These are phyloP conservation scores for Patella vulgata DNA, from an alignment of 1,140 invertebrate species.

Conservation along the genomic window DNA sequence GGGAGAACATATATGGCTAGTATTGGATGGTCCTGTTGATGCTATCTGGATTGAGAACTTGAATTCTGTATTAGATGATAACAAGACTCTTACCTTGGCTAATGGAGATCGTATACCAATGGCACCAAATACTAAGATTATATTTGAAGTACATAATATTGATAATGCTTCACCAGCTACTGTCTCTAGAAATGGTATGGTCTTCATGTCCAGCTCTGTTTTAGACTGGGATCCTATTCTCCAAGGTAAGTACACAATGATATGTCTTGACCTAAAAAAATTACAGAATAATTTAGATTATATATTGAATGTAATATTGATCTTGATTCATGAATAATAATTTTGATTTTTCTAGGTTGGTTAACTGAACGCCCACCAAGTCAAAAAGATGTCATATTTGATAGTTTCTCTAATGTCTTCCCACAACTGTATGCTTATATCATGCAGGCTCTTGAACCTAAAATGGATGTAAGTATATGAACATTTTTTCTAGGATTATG, in stretches of 20 bases:
- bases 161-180: slow-evolving; percentile 97
- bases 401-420: slow-evolving; percentile 84
- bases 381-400: slow-evolving; percentile 79
- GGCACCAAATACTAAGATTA: slow-evolving; percentile 92
- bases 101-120: slow-evolving; percentile 95
- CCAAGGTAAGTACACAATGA: slow-evolving; percentile 68
- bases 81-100: slow-evolving; percentile 85
- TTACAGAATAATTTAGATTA: too few relatives aligned
- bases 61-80: slow-evolving; percentile 68
- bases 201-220: slow-evolving; percentile 96
- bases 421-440: slow-evolving; percentile 83
- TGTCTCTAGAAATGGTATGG: slow-evolving; percentile 94
- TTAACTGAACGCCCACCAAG: slow-evolving; percentile 77
- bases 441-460: slow-evolving; percentile 82
- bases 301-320: too few relatives aligned
- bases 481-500: neutral
- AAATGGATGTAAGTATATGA: slow-evolving; percentile 77
- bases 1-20: slow-evolving; percentile 67
- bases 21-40: slow-evolving; percentile 68
- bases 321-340: too few relatives aligned
- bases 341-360: slow-evolving; percentile 82
- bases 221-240: slow-evolving; percentile 89
- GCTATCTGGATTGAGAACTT: slow-evolving; percentile 70
- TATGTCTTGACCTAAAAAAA: too few relatives aligned
- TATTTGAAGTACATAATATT: slow-evolving; percentile 95